phyloP scores from a whole-genome alignment of 2,113 vertebrate species.

The Corythoichthys intestinalis region DNA sequence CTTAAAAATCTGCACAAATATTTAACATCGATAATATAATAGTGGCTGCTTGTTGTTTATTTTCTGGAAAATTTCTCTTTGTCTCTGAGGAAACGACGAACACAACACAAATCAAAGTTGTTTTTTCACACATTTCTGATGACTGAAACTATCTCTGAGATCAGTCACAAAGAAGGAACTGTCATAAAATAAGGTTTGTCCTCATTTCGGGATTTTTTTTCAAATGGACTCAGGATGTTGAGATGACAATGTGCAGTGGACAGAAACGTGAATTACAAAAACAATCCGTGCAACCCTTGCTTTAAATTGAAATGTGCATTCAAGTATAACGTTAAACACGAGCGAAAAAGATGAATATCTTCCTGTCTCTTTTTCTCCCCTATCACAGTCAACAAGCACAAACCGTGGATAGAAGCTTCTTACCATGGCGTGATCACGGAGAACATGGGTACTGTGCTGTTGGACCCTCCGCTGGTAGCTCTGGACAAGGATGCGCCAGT shows the following conservation, averaged over 20 bases:
- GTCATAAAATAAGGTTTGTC: neutral
- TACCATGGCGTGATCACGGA: conserved; percentile 97
- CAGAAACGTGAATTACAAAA: neutral
- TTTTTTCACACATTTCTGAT: neutral
- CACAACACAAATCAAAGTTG: neutral
- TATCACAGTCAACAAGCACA: conserved; percentile 92
- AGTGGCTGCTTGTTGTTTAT: no score
- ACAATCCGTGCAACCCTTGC: neutral
- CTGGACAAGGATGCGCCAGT: conserved; percentile 94
- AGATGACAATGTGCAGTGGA: neutral
- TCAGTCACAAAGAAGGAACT: conserved; percentile 3
- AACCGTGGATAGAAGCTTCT: conserved; percentile 96
- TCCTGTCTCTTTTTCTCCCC: neutral
- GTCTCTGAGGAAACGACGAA: neutral
- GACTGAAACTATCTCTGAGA: conserved; percentile 1
- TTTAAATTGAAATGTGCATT: conserved; percentile 2
- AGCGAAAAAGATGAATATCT: neutral
- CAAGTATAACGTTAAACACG: neutral
- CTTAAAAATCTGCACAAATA: no score
- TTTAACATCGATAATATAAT: no score
- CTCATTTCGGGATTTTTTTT: neutral
- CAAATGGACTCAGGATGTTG: neutral
- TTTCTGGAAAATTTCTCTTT: neutral
- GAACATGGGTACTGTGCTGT: conserved; percentile 90
- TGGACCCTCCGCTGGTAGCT: conserved; percentile 94